Conservation (phyloP, 2,888 invertebrate species). For the Ellobium chinense region DNA sequence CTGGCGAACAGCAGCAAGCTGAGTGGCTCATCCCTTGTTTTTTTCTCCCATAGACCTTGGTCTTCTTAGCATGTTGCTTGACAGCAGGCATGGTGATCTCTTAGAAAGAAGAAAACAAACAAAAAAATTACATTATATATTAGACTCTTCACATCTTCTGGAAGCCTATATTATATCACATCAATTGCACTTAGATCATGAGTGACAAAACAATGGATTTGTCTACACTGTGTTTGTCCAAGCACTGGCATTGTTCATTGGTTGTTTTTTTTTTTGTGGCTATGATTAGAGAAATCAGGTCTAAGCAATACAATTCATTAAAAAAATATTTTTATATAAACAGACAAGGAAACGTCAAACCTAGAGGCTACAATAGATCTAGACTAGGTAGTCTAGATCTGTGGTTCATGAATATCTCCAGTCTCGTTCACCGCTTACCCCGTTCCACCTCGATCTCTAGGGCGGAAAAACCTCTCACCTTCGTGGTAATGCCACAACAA, state of each 20-base stretch:
- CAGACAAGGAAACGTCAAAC: background rate
- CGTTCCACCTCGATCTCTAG: background rate
- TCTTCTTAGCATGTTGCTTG: background rate
- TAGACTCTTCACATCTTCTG: background rate
- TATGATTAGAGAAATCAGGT: background rate
- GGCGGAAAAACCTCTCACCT: background rate
- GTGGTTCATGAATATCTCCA: background rate
- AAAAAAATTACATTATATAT: background rate
- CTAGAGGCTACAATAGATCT: too few species aligned
- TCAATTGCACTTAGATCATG: background rate
- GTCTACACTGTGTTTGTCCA: background rate
- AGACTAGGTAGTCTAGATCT: background rate
- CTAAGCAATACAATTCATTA: background rate
- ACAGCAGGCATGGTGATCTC: background rate
- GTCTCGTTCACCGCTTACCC: background rate
- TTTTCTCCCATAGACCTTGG: slow-evolving; percentile 2
- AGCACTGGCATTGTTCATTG: background rate
- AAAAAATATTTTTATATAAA: background rate
- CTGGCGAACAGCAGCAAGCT: background rate
- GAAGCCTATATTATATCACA: too few species aligned
- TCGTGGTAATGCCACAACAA: background rate
- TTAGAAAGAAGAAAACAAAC: background rate
- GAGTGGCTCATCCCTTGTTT: background rate
- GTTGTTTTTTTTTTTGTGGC: background rate
- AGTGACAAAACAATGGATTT: background rate